Base-by-base conservation (phyloP, 64 coral and sea anemone species). In the Montipora efflorescens region DNA sequence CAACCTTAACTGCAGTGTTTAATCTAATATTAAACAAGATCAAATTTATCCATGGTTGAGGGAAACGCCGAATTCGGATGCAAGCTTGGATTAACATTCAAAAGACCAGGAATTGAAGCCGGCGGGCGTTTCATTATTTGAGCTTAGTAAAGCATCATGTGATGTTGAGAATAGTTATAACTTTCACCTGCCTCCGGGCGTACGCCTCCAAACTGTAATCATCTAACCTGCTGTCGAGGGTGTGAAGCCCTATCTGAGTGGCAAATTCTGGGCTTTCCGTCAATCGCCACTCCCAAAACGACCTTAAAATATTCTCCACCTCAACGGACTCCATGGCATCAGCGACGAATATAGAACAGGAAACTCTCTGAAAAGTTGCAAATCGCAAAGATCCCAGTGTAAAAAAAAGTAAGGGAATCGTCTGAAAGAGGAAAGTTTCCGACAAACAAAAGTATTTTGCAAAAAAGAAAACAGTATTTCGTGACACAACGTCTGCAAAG, bases 231-330 rank as follows among this genome's bases (percentile, higher is more conserved):
- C 83, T 87, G 48, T 98, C 96, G 79, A 89, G 77, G 22, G 53
- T 79, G 76, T 95, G 87, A 12, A 84, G 74, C 18, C 96, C 96
- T 87, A 95, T 98, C 90, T 76, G 83, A 16, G 96, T 95, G 0
- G 93, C 96, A 47, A 98, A 98, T 81, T 98, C 96, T 72, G 96
- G 96, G 52, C 90, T 92, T 28, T 91, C 89, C 61, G 28, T 43
- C 71, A 98, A 78, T 5, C 96, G 93, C 96, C 96, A 98, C 61
- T 98, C 93, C 96, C 96, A 98, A 79, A 98, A 98, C 55, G 83
- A 81, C 25, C 76, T 81, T 18, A 98, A 92, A 59, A 98, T 79
- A 58, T 77, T 64, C 43, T 98, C 92, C 14, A 98, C 93, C 79
- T 98, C 96, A 92, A 85, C 67, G 70, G 61, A 48, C 93, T 92